Evolutionary conservation across 2,113 vertebrate species (phyloP), one percentile per base, ranked within the genome.

Genomic region (Ascaphus truei): DNA sequence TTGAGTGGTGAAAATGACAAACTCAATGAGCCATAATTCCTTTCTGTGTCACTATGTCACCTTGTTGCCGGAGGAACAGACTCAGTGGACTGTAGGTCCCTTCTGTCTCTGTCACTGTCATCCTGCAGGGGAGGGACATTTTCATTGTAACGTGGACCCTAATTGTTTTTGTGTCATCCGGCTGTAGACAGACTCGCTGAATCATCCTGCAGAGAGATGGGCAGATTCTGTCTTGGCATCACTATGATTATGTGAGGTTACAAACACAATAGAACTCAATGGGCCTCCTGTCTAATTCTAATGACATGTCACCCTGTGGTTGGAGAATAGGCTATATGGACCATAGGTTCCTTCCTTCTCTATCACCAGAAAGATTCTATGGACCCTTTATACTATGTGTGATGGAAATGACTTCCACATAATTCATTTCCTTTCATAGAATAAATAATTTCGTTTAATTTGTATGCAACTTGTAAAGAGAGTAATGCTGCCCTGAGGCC

Each of bases 391-490:
- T 29, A 60, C n/a, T 51, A 25, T 30, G 30, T 31, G 33, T 20
- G 11, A 30, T 51, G 45, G 36, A 50, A 69, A 69, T 18, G 34
- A 41, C 15, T 61, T 34, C 57, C 55, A 61, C 33, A 18, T 30
- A 60, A 45, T 69, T 52, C 57, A 61, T 61, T 61, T 69, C 53
- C 57, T 69, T 69, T 69, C 56, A 41, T 29, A 37, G 41, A 57
- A 69, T 69, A 69, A 69, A 69, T 60, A 56, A 69, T 69, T 69
- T 41, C 45, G 61, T 69, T 57, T 61, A 37, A 61, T 69, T 60
- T 69, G 67, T 69, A 69, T 69, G 67, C 67, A 61, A 69, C 67
- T 68, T 50, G 67, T 69, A 39, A 69, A 61, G 43, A 61, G 67
- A 69, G 61, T 61, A 69, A 69, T 69, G 57, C 30, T 69, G 57